phyloP scores from a whole-genome alignment of 2,797 vertebrate genomes.

The Pipistrellus nathusii region DNA sequence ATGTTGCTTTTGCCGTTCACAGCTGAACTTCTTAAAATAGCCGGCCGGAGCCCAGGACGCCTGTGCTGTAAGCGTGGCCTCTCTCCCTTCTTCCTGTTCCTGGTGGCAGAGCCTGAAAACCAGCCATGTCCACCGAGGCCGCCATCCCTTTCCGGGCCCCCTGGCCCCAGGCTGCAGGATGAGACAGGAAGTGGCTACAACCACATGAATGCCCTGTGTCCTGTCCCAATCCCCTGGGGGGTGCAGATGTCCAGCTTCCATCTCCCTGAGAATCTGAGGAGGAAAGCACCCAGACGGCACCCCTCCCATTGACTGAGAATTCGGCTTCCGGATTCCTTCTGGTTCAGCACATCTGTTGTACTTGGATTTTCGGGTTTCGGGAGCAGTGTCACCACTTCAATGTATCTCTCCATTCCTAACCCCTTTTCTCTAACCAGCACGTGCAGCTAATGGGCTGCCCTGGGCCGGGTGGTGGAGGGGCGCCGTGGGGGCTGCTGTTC shows the following conservation, averaged over 20 bases:
- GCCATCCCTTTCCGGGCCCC: not conserved
- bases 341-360: not conserved
- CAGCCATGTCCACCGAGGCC: fast-evolving
- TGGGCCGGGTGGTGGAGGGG: not conserved
- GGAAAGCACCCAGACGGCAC: fast-evolving
- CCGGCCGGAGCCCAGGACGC: not conserved
- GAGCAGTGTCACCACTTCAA: not conserved
- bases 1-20: not conserved
- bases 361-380: not conserved
- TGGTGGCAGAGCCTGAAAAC: not conserved
- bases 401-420: not conserved
- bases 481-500: not conserved
- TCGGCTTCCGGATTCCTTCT: not conserved
- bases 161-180: not conserved
- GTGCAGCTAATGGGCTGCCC: not conserved
- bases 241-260: not conserved
- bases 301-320: not conserved
- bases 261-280: not conserved
- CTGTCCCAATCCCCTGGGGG: fast-evolving
- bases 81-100: not conserved
- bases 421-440: not conserved
- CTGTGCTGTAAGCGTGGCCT: not conserved
- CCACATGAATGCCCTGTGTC: not conserved
- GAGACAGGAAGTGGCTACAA: not conserved
- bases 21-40: not conserved